Conservation (phyloP, 1,140 invertebrate species). For the Bombus polaris region DNA sequence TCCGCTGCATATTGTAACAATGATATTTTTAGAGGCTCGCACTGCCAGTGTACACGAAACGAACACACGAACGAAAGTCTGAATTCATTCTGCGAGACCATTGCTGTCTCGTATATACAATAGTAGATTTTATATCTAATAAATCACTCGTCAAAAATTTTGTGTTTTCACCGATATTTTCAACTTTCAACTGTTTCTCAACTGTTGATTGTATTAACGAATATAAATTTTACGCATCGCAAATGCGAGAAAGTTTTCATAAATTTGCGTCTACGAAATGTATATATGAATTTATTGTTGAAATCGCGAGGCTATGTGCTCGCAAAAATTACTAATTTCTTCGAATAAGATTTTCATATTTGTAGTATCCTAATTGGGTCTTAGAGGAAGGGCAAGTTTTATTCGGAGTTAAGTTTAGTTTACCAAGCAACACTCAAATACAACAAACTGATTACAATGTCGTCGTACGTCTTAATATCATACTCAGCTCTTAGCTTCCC, state of each 20-base stretch:
- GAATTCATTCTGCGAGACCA: not conserved
- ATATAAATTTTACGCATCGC: too few relatives aligned
- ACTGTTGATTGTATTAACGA: not conserved
- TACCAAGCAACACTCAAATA: too few relatives aligned
- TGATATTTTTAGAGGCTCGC: slow-evolving; percentile 20
- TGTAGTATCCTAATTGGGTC: too few relatives aligned
- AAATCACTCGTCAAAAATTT: not conserved
- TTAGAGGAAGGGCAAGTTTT: too few relatives aligned
- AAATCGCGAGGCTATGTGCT: too few relatives aligned
- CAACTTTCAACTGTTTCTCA: not conserved
- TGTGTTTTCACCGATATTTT: not conserved
- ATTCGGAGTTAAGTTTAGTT: too few relatives aligned
- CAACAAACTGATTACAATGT: too few relatives aligned
- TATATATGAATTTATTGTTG: too few relatives aligned
- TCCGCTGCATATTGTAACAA: slow-evolving; percentile 30
- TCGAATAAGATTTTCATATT: too few relatives aligned
- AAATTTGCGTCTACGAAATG: not conserved
- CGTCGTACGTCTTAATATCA: too few relatives aligned
- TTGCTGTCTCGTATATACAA: not conserved
- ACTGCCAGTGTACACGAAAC: not conserved
- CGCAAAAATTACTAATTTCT: too few relatives aligned
- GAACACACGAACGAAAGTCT: not conserved
- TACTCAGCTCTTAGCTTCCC: too few relatives aligned
- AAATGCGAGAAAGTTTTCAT: not conserved
- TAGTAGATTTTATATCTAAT: not conserved